Evolutionary conservation across 2,113 vertebrate genomes (phyloP).

Genomic region (Microcebus ravelobensis): DNA sequence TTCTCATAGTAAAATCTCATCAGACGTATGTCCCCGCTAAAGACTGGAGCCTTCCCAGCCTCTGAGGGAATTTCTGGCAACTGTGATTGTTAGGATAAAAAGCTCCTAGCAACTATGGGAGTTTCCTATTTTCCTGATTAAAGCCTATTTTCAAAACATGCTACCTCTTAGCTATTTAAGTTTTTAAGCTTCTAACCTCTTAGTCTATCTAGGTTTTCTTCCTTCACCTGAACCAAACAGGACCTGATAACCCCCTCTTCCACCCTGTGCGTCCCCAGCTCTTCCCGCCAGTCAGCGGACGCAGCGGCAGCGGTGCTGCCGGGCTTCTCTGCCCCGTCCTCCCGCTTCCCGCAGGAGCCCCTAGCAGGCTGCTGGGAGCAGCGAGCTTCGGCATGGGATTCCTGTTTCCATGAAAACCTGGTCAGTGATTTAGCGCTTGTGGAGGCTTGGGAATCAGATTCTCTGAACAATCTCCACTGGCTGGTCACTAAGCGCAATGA

Average conservation of each 20-base stretch:
- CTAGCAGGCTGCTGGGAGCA: neutral
- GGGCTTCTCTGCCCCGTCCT: neutral
- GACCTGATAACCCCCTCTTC: neutral
- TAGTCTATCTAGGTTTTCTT: neutral
- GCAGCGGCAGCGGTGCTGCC: neutral
- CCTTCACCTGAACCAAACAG: neutral
- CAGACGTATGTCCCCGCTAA: neutral
- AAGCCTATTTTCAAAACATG: neutral
- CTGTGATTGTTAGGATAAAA: neutral
- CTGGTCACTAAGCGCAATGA: neutral
- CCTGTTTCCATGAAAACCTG: neutral
- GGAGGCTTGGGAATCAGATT: neutral
- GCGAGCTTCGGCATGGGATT: neutral
- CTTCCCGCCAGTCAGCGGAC: neutral
- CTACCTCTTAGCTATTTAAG: neutral
- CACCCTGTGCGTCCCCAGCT: rapidly evolving
- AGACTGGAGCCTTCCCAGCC: neutral
- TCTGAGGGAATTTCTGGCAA: neutral
- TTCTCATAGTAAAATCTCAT: neutral
- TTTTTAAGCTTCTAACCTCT: neutral
- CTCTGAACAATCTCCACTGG: neutral
- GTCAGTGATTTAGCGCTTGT: neutral
- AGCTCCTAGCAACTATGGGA: neutral
- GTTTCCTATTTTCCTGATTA: neutral
- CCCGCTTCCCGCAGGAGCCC: neutral